Conservation (phyloP, 2,797 vertebrate genomes). For the Streptopelia turtur region DNA sequence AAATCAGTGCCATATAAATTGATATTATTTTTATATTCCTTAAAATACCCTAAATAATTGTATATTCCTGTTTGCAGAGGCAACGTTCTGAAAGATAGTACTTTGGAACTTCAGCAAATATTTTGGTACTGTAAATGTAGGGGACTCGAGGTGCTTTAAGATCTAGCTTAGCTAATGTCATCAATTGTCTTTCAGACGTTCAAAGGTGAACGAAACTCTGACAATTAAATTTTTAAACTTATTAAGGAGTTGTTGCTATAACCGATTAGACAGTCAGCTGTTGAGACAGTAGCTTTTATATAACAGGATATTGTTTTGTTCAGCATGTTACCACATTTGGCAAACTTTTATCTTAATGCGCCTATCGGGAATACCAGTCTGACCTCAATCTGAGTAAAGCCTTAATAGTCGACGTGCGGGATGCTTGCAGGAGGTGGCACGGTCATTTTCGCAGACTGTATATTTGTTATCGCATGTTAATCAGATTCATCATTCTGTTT, state of each 20-base stretch:
- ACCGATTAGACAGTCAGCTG: constrained; percentile 65
- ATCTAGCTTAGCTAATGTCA: constrained; percentile 5
- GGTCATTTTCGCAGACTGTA: constrained; percentile 67
- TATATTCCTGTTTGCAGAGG: neutral
- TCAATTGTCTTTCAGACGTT: neutral
- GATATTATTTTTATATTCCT: neutral
- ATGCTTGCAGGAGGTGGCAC: constrained; percentile 69
- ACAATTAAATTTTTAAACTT: constrained; percentile 58
- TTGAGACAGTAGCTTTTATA: constrained; percentile 59
- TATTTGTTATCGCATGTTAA: constrained; percentile 82
- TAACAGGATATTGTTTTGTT: constrained; percentile 71
- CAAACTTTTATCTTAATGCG: constrained; percentile 80
- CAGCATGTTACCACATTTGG: constrained; percentile 71
- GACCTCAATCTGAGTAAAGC: constrained; percentile 85
- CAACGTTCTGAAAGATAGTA: neutral
- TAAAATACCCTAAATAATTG: neutral
- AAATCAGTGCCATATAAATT: neutral
- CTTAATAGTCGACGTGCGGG: constrained; percentile 64
- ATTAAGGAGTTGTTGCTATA: constrained; percentile 54
- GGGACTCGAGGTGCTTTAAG: neutral
- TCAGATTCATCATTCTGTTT: constrained; percentile 81
- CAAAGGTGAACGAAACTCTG: constrained; percentile 13
- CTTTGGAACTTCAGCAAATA: neutral
- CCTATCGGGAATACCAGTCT: constrained; percentile 78
- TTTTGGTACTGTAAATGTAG: neutral